These are phyloP conservation scores for Volucella inanis DNA, from an alignment of 2,888 invertebrate species.

Conservation along the genomic window DNA sequence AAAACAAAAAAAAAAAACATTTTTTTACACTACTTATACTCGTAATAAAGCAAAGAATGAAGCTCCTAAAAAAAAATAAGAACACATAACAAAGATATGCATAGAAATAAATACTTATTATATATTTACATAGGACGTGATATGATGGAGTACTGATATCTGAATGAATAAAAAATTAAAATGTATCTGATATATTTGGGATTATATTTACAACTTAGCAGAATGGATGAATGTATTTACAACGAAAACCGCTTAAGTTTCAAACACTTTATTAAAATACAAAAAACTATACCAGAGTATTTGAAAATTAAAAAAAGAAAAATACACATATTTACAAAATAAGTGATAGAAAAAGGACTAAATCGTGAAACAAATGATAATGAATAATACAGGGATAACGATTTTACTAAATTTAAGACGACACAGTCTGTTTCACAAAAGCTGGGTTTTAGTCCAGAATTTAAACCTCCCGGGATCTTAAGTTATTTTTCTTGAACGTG, in stretches of 20 bases:
- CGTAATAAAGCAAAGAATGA: not conserved
- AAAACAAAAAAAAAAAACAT: conserved; percentile 1
- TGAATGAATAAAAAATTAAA: not conserved
- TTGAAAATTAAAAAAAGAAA: not conserved
- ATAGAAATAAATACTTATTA: conserved; percentile 13
- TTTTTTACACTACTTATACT: conserved; percentile 5
- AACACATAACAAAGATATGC: not conserved
- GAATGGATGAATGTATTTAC: conserved; percentile 28
- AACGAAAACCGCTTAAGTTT: conserved; percentile 41
- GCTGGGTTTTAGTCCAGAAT: not conserved
- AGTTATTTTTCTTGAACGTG: too few species aligned
- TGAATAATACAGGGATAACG: conserved; percentile 12
- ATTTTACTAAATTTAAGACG: not conserved
- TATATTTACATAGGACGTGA: conserved; percentile 12
- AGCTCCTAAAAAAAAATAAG: conserved; percentile 13
- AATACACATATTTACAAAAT: conserved; percentile 39
- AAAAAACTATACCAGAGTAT: not conserved
- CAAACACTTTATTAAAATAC: conserved; percentile 16
- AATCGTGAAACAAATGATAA: conserved; percentile 10
- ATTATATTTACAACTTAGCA: conserved; percentile 38
- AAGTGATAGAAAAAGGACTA: conserved; percentile 10
- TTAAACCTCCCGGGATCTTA: too few species aligned
- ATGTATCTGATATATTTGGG: conserved; percentile 6
- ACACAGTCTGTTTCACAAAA: conserved; percentile 8
- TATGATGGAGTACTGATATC: not conserved